Evolutionary conservation across 1,140 invertebrate genomes (phyloP).

Genomic region (Plectus sambesii): DNA sequence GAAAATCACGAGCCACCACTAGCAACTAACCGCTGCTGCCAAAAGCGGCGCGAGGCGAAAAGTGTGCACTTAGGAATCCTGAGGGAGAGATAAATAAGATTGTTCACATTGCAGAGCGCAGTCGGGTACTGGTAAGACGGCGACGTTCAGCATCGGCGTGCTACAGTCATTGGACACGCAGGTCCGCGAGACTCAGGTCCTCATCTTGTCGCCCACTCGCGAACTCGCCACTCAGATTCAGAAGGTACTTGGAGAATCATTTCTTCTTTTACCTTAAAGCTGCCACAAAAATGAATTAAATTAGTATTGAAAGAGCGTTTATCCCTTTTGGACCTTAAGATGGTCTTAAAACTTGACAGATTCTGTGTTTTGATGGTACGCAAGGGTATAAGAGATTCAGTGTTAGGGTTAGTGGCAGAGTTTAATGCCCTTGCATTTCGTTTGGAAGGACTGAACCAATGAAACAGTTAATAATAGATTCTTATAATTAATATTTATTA

Average conservation of each 20-base stretch:
- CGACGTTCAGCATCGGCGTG: slow-evolving; percentile 86
- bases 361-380: no score
- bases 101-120: slow-evolving; percentile 56
- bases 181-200: slow-evolving; percentile 72
- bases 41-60: no score
- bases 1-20: no score
- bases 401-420: no score
- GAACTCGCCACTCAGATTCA: slow-evolving; percentile 90
- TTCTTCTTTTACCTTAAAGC: slow-evolving; percentile 13
- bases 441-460: slow-evolving; percentile 11
- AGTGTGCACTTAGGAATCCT: no score
- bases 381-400: no score
- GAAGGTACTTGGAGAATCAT: slow-evolving; percentile 56
- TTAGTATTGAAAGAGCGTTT: no score
- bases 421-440: slow-evolving; percentile 2
- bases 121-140: slow-evolving; percentile 93
- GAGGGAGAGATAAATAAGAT: no score
- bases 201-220: slow-evolving; percentile 87
- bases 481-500: slow-evolving; percentile 48
- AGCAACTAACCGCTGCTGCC: no score
- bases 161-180: slow-evolving; percentile 88
- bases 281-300: background rate
- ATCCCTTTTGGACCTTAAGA: no score
- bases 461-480: no score
- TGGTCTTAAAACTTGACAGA: no score